Evolutionary conservation across 2,113 vertebrate species (phyloP), one percentile per base, ranked within the genome.

Genomic region (Mixornis gularis): DNA sequence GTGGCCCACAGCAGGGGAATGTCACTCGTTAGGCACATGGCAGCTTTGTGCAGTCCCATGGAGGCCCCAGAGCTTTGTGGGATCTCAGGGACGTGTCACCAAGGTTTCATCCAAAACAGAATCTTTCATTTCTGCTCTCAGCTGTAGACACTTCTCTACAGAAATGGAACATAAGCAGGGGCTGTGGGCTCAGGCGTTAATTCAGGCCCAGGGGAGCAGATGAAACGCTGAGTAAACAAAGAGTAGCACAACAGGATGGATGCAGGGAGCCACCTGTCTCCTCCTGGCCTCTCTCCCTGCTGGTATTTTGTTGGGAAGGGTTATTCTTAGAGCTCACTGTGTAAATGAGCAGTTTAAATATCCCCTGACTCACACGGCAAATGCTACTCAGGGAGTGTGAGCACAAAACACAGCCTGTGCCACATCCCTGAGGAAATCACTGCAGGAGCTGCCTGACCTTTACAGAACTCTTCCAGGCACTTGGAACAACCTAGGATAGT

Each of bases 281-380:
- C 19, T 70, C 51, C 70, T 63, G n/a, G 69, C 77, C 41, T 64
- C 49, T 56, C 80, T 84, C 70, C 72, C 53, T 40, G 70, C 78
- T 89, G 79, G 59, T 41, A 53, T 92, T 92, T 89, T 72, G 46
- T 46, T 92, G 93, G 64, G 65, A 94, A 63, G 71, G 79, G 55
- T 65, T 81, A 82, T 49, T 63, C 60, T 80, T 34, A 20, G 56
- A 80, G 56, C 40, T 91, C 59, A 12, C 72, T 86, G 88, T 93
- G 88, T 91, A 91, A 88, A 85, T 84, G 48, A 72, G n/a, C 72
- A 86, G 83, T 63, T 79, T 90, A 94, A 95, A 94, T 80, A 79
- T 95, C 82, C 90, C 87, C 68, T 94, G 85, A 94, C 68, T 94
- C 92, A 90, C 73, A 90, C 2, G 0, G 30, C 82, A 93, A 88